Percentiles rank a stretch among this genome's conserved stretches.
Conservation (phyloP, 1,140 invertebrate species). For the Ceratina calcarata region DNA sequence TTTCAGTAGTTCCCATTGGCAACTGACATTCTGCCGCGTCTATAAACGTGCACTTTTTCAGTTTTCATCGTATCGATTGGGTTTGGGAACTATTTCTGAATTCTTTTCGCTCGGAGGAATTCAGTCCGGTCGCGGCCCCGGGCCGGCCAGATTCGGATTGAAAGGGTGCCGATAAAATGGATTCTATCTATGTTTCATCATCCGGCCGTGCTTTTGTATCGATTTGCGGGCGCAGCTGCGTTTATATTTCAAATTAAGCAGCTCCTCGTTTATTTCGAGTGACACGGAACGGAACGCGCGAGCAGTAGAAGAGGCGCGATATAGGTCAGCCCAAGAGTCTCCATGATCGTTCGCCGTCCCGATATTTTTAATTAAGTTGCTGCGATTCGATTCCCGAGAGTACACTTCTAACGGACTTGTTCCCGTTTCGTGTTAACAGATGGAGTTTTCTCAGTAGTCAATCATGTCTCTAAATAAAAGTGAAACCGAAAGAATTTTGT, state of each 20-base stretch:
- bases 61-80: background rate
- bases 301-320: constrained; percentile 32
- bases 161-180: background rate
- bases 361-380: constrained; percentile 37
- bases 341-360: background rate
- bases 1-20: too few species aligned
- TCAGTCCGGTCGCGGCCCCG: too few species aligned
- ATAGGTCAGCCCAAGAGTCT: constrained; percentile 26
- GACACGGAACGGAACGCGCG: too few species aligned
- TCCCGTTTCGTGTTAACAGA: background rate
- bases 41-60: background rate
- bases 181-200: constrained; percentile 21
- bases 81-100: background rate
- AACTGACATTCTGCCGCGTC: background rate
- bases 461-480: too few species aligned
- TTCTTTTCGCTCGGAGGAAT: background rate
- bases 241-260: constrained; percentile 32
- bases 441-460: background rate
- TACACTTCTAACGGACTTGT: background rate
- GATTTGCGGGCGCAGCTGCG: background rate
- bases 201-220: background rate
- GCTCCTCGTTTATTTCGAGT: constrained; percentile 35
- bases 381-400: background rate
- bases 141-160: background rate
- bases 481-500: too few species aligned